Percentiles rank a stretch among this genome's conserved stretches.
Evolutionary conservation across 2,888 invertebrate genomes (phyloP).

Genomic region (Agrochola lychnidis): DNA sequence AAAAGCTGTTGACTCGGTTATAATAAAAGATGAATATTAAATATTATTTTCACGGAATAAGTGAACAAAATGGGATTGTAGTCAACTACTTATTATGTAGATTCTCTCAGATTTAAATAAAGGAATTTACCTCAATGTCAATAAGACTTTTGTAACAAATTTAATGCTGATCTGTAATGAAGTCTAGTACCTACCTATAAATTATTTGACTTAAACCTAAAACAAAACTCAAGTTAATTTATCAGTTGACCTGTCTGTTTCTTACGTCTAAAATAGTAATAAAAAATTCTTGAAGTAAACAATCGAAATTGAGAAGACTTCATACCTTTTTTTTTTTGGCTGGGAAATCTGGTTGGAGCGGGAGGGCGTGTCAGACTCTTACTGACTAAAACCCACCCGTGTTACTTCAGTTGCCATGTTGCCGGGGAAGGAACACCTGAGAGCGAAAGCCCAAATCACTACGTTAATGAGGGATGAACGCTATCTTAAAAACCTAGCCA

Average conservation of each 20-base stretch:
- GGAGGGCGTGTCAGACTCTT: too few species aligned
- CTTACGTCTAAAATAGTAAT: neutral
- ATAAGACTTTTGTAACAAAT: too few species aligned
- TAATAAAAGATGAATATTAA: constrained; percentile 27
- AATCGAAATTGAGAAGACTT: neutral
- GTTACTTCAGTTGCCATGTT: too few species aligned
- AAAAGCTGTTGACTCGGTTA: constrained; percentile 1
- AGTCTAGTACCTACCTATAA: neutral
- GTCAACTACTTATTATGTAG: constrained; percentile 11
- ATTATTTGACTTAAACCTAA: neutral
- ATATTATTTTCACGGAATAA: constrained; percentile 20
- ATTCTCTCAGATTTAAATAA: constrained; percentile 4
- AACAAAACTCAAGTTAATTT: neutral
- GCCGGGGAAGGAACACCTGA: neutral
- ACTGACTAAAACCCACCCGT: too few species aligned
- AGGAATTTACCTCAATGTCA: neutral
- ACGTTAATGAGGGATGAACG: neutral
- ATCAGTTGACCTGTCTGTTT: neutral
- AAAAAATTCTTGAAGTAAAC: neutral
- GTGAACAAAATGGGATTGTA: constrained; percentile 13
- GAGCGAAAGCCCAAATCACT: neutral
- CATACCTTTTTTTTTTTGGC: neutral
- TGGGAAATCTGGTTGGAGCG: too few species aligned
- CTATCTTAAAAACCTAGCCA: neutral
- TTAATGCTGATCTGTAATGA: neutral